These are phyloP conservation scores for Drosophila flavopinicola DNA, from an alignment of 2,888 invertebrate species.

Conservation along the genomic window DNA sequence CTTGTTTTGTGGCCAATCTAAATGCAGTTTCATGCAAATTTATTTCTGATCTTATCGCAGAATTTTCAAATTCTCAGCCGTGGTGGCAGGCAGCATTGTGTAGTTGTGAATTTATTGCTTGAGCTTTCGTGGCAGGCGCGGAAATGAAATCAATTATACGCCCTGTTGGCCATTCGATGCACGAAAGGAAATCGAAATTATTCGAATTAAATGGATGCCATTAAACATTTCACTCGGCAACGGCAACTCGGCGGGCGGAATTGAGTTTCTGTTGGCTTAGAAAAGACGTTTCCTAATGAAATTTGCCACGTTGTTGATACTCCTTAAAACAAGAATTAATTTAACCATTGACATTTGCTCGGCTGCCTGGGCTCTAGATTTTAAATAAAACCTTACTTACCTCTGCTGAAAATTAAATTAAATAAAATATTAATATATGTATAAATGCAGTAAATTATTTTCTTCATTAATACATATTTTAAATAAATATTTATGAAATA, in stretches of 20 bases:
- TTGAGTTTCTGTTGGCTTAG: neutral
- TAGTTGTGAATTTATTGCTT: conserved; percentile 58
- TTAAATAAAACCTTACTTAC: neutral
- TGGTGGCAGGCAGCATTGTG: conserved; percentile 33
- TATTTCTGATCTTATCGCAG: conserved; percentile 70
- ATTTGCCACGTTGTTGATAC: neutral
- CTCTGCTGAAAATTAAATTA: too few species aligned
- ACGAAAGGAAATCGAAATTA: conserved; percentile 75
- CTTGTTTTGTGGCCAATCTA: conserved; percentile 66
- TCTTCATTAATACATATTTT: too few species aligned
- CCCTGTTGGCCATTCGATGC: conserved; percentile 65
- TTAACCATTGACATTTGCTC: neutral
- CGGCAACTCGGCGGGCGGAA: neutral
- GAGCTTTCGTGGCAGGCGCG: conserved; percentile 61
- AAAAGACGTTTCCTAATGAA: neutral
- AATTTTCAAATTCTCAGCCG: conserved; percentile 58
- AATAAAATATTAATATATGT: too few species aligned
- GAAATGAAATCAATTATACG: conserved; percentile 77
- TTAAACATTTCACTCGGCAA: conserved; percentile 25
- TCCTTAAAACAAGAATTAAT: neutral
- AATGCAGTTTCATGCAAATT: conserved; percentile 73
- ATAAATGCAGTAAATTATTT: too few species aligned
- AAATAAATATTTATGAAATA: too few species aligned
- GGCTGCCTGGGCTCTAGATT: neutral
- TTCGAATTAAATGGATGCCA: conserved; percentile 59